These are phyloP conservation scores for Camponotus pennsylvanicus DNA, from an alignment of 1,140 invertebrate species.

Conservation along the genomic window DNA sequence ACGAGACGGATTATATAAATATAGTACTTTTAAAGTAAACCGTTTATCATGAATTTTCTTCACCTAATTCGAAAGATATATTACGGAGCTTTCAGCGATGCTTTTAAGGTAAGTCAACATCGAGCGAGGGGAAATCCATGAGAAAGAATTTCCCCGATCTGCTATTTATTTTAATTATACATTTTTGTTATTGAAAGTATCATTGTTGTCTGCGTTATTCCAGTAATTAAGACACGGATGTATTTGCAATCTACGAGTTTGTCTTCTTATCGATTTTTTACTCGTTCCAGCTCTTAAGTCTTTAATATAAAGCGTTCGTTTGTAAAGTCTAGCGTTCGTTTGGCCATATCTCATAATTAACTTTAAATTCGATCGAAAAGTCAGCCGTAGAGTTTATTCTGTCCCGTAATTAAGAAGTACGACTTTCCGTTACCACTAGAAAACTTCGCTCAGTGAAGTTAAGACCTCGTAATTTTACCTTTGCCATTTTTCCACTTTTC, in stretches of 20 bases:
- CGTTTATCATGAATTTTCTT: not conserved
- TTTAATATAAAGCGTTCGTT: not conserved
- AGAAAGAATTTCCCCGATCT: not conserved
- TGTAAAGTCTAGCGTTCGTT: not conserved
- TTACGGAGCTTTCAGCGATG: not conserved
- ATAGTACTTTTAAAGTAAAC: conserved; percentile 77
- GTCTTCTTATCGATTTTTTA: not conserved
- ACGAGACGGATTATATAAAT: conserved; percentile 71
- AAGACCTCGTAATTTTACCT: not conserved
- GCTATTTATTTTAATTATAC: not conserved
- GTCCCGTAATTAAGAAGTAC: conserved; percentile 23
- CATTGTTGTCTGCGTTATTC: not conserved
- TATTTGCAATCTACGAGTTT: not conserved
- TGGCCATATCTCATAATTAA: conserved; percentile 43
- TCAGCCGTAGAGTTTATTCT: conserved; percentile 9
- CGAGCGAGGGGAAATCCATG: not conserved
- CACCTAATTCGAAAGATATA: not conserved
- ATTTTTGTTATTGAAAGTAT: conserved; percentile 2
- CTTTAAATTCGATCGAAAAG: conserved; percentile 37
- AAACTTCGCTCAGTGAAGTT: not conserved
- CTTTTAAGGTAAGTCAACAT: conserved; percentile 36
- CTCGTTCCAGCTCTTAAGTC: not conserved
- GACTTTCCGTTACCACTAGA: not conserved
- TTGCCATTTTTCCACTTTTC: conserved; percentile 22
- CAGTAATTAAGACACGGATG: not conserved